Evolutionary conservation across 2,797 vertebrate genomes (phyloP), one percentile per base, ranked within the genome.

Genomic region (Microctenopoma lineatum): DNA sequence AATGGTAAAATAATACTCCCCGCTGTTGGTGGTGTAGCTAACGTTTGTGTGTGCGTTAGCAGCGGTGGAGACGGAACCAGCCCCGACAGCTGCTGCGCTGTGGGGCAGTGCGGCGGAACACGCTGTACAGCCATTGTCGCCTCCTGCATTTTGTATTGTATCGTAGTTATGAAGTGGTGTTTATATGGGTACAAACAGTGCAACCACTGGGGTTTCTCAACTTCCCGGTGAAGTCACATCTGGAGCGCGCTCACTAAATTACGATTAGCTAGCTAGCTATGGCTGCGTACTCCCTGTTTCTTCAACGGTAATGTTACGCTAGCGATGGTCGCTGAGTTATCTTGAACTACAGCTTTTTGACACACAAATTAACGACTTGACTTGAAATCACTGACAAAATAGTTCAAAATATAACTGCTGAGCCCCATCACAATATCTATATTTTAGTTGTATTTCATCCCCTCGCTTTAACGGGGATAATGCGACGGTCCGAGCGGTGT

Each of bases 81-180:
- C 82, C 76, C 66, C 74, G 56, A 66, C 70, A 82, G 77, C 83
- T 73, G 71, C 76, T 29, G 41, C 5, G 59, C 58, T 26, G 42
- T 60, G 45, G 18, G 53, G 45, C 58, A 57, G 53, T 69, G 75
- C 77, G 61, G 82, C 64, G 52, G 48, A 78, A 62, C 77, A 38
- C 32, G 36, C 21, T 27, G 29, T 10, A 4, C 6, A 0, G 0
- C 16, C 6, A 41, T 1, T 5, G 1, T 4, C 8, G 1, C 2
- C 4, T 11, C 9, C 7, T 14, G 3, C 9, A 21, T 1, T 29
- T 3, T 53, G 7, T 26, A 25, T 3, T 41, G 4, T 7, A 13
- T 4, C 45, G 1, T 9, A 42, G 16, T 5, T 0, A n/a, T 3
- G 8, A 3, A 1, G 3, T 14, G 0, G 4, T 9, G 0, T 18